These are phyloP conservation scores for Biston stratarius DNA, from an alignment of 2,888 invertebrate species.

Conservation along the genomic window DNA sequence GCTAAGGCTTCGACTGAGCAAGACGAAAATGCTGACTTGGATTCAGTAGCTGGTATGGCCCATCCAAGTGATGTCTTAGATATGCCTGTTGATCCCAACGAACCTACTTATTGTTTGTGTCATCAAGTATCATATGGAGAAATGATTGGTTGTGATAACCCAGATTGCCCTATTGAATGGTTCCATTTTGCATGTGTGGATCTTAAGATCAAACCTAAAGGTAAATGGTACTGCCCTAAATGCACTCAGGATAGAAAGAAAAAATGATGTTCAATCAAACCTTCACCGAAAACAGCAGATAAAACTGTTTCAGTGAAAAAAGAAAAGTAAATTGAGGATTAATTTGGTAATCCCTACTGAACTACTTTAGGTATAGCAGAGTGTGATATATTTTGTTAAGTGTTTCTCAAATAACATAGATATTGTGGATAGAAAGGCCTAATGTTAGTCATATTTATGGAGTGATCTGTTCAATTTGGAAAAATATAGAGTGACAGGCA, in stretches of 20 bases:
- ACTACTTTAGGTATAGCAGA: conserved; percentile 10
- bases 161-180: conserved; percentile 96
- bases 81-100: conserved; percentile 98
- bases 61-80: conserved; percentile 96
- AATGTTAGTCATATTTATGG: background rate
- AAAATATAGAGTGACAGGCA: background rate
- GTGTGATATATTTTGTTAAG: conserved; percentile 33
- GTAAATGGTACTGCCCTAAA: conserved; percentile 98
- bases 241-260: conserved; percentile 94
- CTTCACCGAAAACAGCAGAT: conserved; percentile 66
- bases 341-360: conserved; percentile 20
- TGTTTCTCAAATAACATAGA: conserved; percentile 27
- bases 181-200: conserved; percentile 98
- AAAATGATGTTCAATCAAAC: conserved; percentile 87
- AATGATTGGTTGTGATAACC: conserved; percentile 99
- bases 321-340: conserved; percentile 63
- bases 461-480: background rate
- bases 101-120: conserved; percentile 99
- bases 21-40: conserved; percentile 81
- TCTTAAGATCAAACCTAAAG: conserved; percentile 96
- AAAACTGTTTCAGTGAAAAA: conserved; percentile 76
- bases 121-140: conserved; percentile 98
- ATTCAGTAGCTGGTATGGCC: conserved; percentile 86
- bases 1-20: conserved; percentile 74
- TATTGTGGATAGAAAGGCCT: conserved; percentile 12